These are phyloP conservation scores for Hydrozoanthus gracilis DNA, from an alignment of 92 coral and sea anemone species.

Conservation along the genomic window DNA sequence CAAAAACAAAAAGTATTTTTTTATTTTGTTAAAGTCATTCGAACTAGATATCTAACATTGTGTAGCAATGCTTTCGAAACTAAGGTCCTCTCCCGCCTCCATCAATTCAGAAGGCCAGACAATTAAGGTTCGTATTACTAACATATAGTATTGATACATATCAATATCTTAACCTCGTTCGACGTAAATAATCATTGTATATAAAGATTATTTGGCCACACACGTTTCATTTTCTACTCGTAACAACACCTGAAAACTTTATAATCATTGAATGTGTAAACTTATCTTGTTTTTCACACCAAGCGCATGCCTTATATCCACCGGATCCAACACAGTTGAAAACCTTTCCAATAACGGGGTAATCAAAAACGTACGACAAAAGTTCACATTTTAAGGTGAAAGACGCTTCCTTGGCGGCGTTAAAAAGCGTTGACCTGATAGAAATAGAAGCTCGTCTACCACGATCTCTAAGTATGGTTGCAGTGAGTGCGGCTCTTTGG, in stretches of 20 bases:
- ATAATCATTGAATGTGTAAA: too few species aligned
- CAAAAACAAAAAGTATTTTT: not conserved
- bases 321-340: slow-evolving; percentile 46
- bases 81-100: not conserved
- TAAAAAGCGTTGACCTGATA: slow-evolving; percentile 11
- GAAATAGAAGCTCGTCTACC: slow-evolving; percentile 48
- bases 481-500: slow-evolving; percentile 30
- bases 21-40: not conserved
- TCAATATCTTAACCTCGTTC: too few species aligned
- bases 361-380: slow-evolving; percentile 41
- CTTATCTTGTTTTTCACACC: slow-evolving; percentile 57
- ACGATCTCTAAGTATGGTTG: slow-evolving; percentile 50
- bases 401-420: slow-evolving; percentile 34
- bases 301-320: slow-evolving; percentile 39
- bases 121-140: too few species aligned
- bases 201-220: too few species aligned
- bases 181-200: too few species aligned
- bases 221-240: too few species aligned
- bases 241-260: too few species aligned
- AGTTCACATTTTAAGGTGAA: slow-evolving; percentile 28
- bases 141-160: too few species aligned
- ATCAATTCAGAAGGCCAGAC: too few species aligned
- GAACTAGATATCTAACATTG: not conserved
- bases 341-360: slow-evolving; percentile 45
- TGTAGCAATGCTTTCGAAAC: not conserved